These are phyloP conservation scores for Anthrax anthrax DNA, from an alignment of 2,888 invertebrate species.

Conservation along the genomic window DNA sequence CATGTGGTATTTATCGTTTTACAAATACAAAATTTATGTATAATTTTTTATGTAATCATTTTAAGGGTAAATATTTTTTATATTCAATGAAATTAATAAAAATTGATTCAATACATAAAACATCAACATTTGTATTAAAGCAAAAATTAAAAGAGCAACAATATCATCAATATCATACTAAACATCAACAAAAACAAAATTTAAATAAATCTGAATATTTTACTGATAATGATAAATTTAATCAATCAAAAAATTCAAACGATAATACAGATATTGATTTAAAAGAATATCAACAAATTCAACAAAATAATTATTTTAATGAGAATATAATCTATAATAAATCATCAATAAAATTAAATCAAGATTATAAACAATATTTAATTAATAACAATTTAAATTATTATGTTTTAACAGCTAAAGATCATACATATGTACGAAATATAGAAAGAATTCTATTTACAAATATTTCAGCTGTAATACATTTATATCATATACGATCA, in stretches of 20 bases:
- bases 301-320: background rate
- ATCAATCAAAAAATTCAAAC: background rate
- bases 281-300: too few relatives aligned
- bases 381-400: background rate
- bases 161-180: too few relatives aligned
- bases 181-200: too few relatives aligned
- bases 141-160: background rate
- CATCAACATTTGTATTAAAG: background rate
- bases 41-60: background rate
- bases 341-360: background rate
- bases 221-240: background rate
- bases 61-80: background rate
- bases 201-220: too few relatives aligned
- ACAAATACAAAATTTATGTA: background rate
- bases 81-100: constrained; percentile 2
- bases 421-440: constrained; percentile 24
- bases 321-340: background rate
- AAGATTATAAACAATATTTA: background rate
- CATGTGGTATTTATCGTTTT: constrained; percentile 4
- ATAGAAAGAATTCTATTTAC: constrained; percentile 26
- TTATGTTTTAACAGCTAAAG: background rate
- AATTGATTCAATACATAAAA: background rate
- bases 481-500: constrained; percentile 27
- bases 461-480: constrained; percentile 29
- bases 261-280: too few relatives aligned